phyloP scores from a whole-genome alignment of 2,113 vertebrate genomes.

The Ploceus nigricollis region DNA sequence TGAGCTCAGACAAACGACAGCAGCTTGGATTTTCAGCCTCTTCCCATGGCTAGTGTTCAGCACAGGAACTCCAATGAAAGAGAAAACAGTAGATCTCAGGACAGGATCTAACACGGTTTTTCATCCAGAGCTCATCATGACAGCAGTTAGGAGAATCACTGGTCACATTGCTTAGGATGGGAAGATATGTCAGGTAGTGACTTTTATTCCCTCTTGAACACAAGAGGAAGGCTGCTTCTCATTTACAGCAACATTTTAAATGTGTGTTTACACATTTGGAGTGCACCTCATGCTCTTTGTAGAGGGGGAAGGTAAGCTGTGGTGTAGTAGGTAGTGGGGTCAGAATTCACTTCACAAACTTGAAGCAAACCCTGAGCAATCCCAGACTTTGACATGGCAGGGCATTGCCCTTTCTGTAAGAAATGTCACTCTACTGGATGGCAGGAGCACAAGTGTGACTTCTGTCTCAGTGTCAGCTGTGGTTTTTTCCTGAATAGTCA shows the following conservation, averaged over 20 bases:
- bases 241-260: not conserved
- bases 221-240: not conserved
- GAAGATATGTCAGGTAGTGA: not conserved
- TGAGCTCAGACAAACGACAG: not conserved
- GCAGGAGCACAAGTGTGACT: not conserved
- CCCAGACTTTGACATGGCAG: not conserved
- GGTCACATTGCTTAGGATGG: not conserved
- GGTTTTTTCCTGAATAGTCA: not conserved
- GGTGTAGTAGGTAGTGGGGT: not conserved
- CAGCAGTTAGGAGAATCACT: not conserved
- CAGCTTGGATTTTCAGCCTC: not conserved
- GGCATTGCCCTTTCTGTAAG: not conserved
- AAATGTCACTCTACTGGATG: not conserved
- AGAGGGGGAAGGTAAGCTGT: not conserved
- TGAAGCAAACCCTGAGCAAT: not conserved
- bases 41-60: not conserved
- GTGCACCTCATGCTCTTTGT: not conserved
- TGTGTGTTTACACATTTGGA: not conserved
- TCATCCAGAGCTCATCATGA: not conserved
- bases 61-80: not conserved
- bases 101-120: not conserved
- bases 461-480: not conserved
- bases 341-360: not conserved
- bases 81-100: not conserved
- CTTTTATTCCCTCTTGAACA: not conserved